phyloP scores from a whole-genome alignment of 2,888 invertebrate genomes.

The Pantelozetes paolii region DNA sequence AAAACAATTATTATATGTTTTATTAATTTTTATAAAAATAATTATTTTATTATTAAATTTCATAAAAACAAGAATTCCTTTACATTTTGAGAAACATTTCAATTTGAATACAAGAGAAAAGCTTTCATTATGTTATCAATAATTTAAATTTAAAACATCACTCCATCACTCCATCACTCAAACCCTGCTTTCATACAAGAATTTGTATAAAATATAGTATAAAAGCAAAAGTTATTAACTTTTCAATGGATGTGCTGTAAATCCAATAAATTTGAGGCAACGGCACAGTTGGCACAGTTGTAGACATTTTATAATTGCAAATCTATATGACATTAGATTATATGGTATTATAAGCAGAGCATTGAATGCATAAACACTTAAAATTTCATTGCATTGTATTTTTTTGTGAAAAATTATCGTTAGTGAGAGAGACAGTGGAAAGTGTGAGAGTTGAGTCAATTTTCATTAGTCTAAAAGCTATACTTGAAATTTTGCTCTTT shows the following conservation, averaged over 20 bases:
- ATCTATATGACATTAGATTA: constrained; percentile 9
- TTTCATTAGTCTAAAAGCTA: constrained; percentile 13
- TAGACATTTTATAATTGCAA: not conserved
- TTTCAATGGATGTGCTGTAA: not conserved
- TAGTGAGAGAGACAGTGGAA: not conserved
- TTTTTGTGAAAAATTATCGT: no score
- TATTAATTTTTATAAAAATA: no score
- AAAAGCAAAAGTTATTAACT: not conserved
- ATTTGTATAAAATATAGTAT: no score
- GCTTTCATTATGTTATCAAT: no score
- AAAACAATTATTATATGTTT: no score
- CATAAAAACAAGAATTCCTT: no score
- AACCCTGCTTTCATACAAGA: no score
- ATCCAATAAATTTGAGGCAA: not conserved
- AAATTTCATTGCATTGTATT: constrained; percentile 6
- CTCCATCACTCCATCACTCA: no score
- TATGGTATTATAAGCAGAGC: not conserved
- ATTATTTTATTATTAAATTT: no score
- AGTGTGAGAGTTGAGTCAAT: not conserved
- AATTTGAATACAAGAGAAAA: no score
- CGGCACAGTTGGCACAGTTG: not conserved
- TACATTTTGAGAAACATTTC: no score
- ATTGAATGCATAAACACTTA: not conserved
- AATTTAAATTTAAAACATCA: no score
- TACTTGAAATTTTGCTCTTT: not conserved